Evolutionary conservation across 2,888 invertebrate genomes (phyloP), one percentile per base, ranked within the genome.

Genomic region (Drosophila formosana): DNA sequence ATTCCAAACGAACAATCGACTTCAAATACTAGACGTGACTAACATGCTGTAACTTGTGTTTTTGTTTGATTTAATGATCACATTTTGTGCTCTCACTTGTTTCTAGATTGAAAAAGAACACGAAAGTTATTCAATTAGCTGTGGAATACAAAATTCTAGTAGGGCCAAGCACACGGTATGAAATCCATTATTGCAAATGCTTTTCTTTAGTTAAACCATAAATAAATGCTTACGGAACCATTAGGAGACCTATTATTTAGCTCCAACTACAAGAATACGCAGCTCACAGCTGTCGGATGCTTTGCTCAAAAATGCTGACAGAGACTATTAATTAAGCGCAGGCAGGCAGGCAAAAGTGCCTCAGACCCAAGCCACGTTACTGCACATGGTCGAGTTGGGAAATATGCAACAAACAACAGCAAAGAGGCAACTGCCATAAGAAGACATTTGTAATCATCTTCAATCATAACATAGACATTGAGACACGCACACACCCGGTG

Each of bases 401-500:
- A 73, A 67, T 75, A 66, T 75, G 78, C 71, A 75, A 41, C 46
- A 45, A 49, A 51, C 43, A 56, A 57, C 50, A 41, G 46, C 56
- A 61, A 69, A 45, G 57, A 51, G 50, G 51, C 72, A 62, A 52
- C 56, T 65, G 89, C 89, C 89, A 88, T 89, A 89, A 85, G 82
- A 85, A 85, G 83, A 76, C 83, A 78, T 82, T 85, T 78, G 88
- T 88, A 83, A 83, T 88, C 86, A 82, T 83, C 86, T 82, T 83
- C 88, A 88, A 83, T 83, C 83, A 89, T 88, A 89, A 89, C 79
- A 63, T 65, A 76, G 75, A 64, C 75, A 74, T 66, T 72, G 65
- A 71, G 66, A 68, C 68, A 83, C 81, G 75, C 74, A 77, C 69
- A 74, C 73, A 64, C 66, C 64, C 51, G 58, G 13, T n/a, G 49